Base-by-base conservation (phyloP, 2,888 invertebrate genomes). In the Dysmachus trigonus region DNA sequence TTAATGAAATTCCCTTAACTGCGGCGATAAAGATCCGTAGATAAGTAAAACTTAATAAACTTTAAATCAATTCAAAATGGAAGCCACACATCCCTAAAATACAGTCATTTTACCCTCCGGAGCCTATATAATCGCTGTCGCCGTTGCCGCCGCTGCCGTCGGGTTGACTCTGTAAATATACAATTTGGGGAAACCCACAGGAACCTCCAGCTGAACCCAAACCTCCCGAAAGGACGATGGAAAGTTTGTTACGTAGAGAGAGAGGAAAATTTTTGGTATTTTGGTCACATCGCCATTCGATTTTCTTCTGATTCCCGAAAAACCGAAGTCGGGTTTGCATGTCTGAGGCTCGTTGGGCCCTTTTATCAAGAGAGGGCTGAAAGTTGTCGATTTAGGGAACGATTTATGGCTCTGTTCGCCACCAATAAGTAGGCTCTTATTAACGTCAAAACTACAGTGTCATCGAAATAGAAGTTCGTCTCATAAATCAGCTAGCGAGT, bases 51-150 rank as follows among this genome's bases (percentile, higher is more conserved):
- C 81, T 53, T 81, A 53, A 62, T 81, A 81, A 81, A 53, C 53
- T 62, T 81, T 81, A 81, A 81, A 81, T 81, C 81, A 81, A 81
- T 81, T 81, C 53, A 81, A 81, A 31, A 81, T 81, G 81, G 81
- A 81, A 13, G 53, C 81, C 81, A 81, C 53, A 53, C 33, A 62
- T 41, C 15, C 51, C 53, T 35, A 33, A 51, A 47, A 81, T 53
- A 81, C 15, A 62, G 81, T 77, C 47, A 77, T 77, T 77, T 62
- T 7, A 15, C 41, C 77, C 18, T n/a, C 41, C 77, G 22, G 47
- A 7, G 30, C 47, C 47, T 77, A 47, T n/a, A n/a, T n/a, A n/a
- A n/a, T n/a, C n/a, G n/a, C n/a, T n/a, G n/a, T n/a, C n/a, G n/a
- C n/a, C n/a, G n/a, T n/a, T n/a, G n/a, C n/a, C n/a, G n/a, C n/a